Conservation (phyloP, 2,113 vertebrate species). For the Toxostoma redivivum region DNA sequence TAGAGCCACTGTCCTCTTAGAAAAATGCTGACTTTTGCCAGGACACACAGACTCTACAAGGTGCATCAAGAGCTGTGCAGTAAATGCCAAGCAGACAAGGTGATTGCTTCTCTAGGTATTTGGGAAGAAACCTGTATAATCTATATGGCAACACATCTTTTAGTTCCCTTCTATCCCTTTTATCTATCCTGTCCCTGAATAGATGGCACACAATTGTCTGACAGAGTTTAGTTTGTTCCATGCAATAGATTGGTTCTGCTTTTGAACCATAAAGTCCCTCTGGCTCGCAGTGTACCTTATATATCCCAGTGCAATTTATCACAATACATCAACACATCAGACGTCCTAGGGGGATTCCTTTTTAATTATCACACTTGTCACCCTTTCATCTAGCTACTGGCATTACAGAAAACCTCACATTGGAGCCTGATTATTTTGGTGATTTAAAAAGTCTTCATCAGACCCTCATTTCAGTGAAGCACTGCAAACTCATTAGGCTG, state of each 20-base stretch:
- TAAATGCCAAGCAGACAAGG: not conserved
- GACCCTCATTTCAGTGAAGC: not conserved
- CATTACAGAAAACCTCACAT: not conserved
- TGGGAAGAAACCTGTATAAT: not conserved
- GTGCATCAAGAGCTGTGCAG: not conserved
- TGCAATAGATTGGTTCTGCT: not conserved
- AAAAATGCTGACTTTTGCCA: not conserved
- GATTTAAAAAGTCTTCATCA: slow-evolving; percentile 2
- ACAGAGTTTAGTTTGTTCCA: not conserved
- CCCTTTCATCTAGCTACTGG: not conserved
- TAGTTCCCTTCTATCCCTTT: not conserved
- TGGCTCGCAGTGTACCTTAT: not conserved
- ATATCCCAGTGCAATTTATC: not conserved
- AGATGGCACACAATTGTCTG: not conserved
- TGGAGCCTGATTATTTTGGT: not conserved
- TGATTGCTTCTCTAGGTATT: not conserved
- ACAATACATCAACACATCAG: not conserved
- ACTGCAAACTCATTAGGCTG: not conserved
- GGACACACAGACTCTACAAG: not conserved
- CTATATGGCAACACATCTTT: not conserved
- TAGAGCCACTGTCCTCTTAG: not conserved
- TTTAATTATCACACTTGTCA: slow-evolving; percentile 30
- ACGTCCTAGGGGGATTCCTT: not conserved
- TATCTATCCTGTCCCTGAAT: not conserved
- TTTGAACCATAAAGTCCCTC: not conserved